These are phyloP conservation scores for Oophaga pumilio DNA, from an alignment of 2,113 vertebrate genomes.

Conservation along the genomic window DNA sequence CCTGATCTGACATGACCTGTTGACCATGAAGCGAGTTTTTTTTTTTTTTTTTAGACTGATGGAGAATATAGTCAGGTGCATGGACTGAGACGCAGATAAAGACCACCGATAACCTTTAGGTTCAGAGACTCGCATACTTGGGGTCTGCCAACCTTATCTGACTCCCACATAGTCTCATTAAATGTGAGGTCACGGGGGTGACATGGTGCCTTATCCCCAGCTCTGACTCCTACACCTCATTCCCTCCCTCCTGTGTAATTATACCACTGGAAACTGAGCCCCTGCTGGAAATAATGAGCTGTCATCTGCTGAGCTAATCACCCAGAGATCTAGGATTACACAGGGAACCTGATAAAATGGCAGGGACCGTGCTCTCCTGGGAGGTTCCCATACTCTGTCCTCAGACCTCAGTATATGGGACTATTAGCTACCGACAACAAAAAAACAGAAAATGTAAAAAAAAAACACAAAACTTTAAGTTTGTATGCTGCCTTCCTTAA, in stretches of 20 bases:
- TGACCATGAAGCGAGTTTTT: neutral
- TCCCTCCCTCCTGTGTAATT: conserved; percentile 40
- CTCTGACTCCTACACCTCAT: conserved; percentile 12
- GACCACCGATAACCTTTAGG: conserved; percentile 17
- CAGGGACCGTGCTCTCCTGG: neutral
- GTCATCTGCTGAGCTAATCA: conserved; percentile 38
- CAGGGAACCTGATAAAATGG: conserved; percentile 35
- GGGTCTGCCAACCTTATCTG: conserved; percentile 26
- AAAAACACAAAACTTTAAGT: too few species aligned
- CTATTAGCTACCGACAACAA: neutral
- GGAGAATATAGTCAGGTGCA: neutral
- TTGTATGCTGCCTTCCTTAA: neutral
- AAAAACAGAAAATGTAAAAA: too few species aligned
- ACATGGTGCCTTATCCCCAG: neutral
- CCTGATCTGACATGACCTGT: neutral
- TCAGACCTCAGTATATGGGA: neutral
- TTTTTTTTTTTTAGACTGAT: neutral
- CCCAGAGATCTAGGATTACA: conserved; percentile 38
- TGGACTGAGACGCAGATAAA: neutral
- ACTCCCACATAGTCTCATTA: conserved; percentile 47
- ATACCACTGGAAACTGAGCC: conserved; percentile 40
- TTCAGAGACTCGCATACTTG: neutral
- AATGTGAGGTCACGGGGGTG: conserved; percentile 39
- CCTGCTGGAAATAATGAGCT: conserved; percentile 55
- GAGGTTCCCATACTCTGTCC: neutral